Percentiles rank a stretch among this genome's conserved stretches.
Conservation (phyloP, 2,888 invertebrate genomes). For the Autographa gamma region DNA sequence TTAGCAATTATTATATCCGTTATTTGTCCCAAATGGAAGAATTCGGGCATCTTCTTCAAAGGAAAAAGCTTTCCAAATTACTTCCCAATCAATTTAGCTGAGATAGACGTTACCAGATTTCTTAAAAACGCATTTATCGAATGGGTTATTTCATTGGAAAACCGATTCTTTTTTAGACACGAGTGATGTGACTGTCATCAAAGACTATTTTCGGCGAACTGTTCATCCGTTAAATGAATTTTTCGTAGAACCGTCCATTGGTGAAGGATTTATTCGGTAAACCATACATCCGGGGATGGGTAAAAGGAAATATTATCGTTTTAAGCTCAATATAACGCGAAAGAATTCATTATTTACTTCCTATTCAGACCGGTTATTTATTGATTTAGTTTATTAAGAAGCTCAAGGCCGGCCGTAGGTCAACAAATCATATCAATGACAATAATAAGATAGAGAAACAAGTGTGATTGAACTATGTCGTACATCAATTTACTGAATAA, state of each 20-base stretch:
- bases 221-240: conserved; percentile 4
- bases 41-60: too few relatives aligned
- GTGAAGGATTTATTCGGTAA: conserved; percentile 4
- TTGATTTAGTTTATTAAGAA: neutral
- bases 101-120: neutral
- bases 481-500: too few relatives aligned
- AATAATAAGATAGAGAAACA: neutral
- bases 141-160: neutral
- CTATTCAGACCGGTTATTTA: conserved; percentile 1
- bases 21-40: too few relatives aligned
- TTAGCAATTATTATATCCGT: too few relatives aligned
- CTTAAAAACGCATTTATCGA: neutral
- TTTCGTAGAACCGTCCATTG: conserved; percentile 1
- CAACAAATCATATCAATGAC: neutral
- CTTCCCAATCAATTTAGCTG: neutral
- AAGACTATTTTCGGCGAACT: conserved; percentile 1
- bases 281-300: conserved; percentile 4
- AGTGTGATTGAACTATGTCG: neutral
- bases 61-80: neutral
- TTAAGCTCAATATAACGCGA: neutral
- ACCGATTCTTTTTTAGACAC: conserved; percentile 1
- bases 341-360: neutral
- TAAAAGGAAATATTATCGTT: neutral
- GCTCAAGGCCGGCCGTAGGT: neutral
- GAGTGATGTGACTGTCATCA: neutral